phyloP scores from a whole-genome alignment of 2,113 vertebrate species.

The Elephantulus edwardii region DNA sequence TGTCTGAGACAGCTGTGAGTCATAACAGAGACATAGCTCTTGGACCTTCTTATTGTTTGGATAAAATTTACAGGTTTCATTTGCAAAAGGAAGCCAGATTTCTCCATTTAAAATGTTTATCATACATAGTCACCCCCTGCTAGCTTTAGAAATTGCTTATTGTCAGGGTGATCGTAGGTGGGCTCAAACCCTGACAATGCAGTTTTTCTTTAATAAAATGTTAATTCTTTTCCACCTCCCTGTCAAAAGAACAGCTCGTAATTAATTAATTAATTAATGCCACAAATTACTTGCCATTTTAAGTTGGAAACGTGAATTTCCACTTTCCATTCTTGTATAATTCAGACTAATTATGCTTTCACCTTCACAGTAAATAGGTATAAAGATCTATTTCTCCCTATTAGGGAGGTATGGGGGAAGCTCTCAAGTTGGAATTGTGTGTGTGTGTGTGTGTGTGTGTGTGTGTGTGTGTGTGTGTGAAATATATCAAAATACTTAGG shows the following conservation, averaged over 20 bases:
- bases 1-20: background rate
- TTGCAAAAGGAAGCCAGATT: constrained; percentile 6
- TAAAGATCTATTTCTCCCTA: constrained; percentile 64
- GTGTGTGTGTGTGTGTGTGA: constrained; percentile 67
- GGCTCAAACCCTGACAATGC: background rate
- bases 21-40: background rate
- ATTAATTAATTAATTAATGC: background rate
- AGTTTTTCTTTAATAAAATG: constrained; percentile 40
- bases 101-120: background rate
- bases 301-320: constrained; percentile 37
- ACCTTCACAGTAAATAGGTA: constrained; percentile 39
- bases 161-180: background rate
- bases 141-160: background rate
- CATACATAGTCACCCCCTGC: background rate
- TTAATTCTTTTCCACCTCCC: background rate
- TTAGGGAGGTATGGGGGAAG: background rate
- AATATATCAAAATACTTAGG: constrained; percentile 81
- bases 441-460: constrained; percentile 66
- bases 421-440: constrained; percentile 67
- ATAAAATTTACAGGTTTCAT: background rate
- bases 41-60: background rate
- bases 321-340: background rate
- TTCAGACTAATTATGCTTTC: background rate
- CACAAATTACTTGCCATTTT: background rate
- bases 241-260: background rate